Evolutionary conservation across 2,888 invertebrate genomes (phyloP), one percentile per base, ranked within the genome.

Genomic region (Nomada ruficornis): DNA sequence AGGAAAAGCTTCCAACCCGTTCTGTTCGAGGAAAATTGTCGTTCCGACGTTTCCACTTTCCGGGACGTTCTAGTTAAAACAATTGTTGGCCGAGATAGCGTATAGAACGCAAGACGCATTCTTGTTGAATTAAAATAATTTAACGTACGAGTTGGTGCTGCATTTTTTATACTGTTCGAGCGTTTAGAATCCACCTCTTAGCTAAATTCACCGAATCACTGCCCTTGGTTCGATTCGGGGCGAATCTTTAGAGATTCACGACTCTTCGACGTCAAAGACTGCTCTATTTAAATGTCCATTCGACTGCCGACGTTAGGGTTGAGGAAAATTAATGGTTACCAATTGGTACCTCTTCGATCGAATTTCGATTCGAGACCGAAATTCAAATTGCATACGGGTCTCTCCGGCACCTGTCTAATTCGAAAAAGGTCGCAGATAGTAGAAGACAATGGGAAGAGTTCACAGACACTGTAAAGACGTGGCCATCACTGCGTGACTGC

Each of bases 251-350:
- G 44, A 54, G 29, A 50, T n/a, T 47, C 18, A 42, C 20, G 42
- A 84, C 85, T 88, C 26, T 88, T 85, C 86, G 82, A 86, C 20
- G 18, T 80, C 23, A 74, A 89, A 90, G 89, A 87, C 88, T 90
- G 89, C 84, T 83, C 85, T 85, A 83, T 76, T 20, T 13, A 60
- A 5, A 5, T 36, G 1, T 36, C 36, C 1, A 36, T 36, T 36
- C 7, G 36, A 36, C 36, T 36, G 0, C 36, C 7, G 36, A 0
- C 36, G 36, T 36, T 36, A 36, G 7, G 0, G 7, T 36, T 7
- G 36, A 36, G 57, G 59, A 73, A 68, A 68, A 78, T 82, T 72
- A 79, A 76, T 75, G 85, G 44, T 36, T 36, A 57, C 54, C 5
- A 18, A 63, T 47, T 62, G 50, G 50, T 57, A 13, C 20, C 26